A percentile compares a stretch with the other conserved stretches of the same genome.
phyloP scores from a whole-genome alignment of 1,140 invertebrate species.

The Pemphigus obesinymphae region DNA sequence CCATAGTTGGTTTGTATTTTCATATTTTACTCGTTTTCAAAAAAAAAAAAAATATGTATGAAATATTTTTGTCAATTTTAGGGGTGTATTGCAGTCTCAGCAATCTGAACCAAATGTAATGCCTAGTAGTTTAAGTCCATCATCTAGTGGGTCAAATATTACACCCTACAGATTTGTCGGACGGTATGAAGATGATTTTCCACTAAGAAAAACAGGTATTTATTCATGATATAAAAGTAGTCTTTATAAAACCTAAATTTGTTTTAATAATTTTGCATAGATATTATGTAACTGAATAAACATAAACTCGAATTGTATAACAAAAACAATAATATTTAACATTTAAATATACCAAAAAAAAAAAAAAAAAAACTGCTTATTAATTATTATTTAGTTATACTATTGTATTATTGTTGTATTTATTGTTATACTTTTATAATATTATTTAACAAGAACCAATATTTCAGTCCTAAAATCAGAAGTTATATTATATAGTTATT shows the following conservation, averaged over 20 bases:
- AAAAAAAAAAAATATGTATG: neutral
- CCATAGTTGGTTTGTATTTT: constrained; percentile 67
- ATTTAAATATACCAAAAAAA: neutral
- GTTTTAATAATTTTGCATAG: neutral
- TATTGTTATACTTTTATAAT: no score
- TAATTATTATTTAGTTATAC: no score
- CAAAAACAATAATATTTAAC: neutral
- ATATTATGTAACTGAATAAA: neutral
- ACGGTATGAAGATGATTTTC: constrained; percentile 72
- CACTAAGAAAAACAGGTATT: constrained; percentile 88
- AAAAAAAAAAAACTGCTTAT: no score
- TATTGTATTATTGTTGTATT: no score
- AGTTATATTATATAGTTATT: no score
- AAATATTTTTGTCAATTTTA: constrained; percentile 42
- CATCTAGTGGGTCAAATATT: constrained; percentile 38
- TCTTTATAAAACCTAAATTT: neutral
- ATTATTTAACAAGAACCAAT: no score
- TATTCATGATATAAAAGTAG: constrained; percentile 15
- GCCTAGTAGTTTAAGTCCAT: constrained; percentile 36
- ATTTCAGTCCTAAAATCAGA: no score
- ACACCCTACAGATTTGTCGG: constrained; percentile 42
- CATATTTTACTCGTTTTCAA: neutral
- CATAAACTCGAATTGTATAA: neutral
- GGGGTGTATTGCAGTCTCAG: constrained; percentile 47
- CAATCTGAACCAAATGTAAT: constrained; percentile 43